Conservation (phyloP, 2,113 vertebrate genomes). For the Channa maculata region DNA sequence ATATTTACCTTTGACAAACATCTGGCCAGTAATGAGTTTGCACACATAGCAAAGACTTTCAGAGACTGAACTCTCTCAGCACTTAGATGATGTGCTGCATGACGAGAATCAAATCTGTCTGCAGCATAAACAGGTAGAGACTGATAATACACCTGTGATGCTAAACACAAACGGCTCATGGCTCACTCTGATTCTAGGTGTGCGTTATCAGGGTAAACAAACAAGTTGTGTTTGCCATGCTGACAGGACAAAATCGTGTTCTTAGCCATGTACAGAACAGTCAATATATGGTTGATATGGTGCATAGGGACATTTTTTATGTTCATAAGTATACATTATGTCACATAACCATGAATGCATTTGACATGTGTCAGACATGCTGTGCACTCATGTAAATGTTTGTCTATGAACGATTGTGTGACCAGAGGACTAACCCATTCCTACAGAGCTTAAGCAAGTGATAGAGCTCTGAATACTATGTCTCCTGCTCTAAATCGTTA, state of each 20-base stretch:
- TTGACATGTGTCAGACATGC: no score
- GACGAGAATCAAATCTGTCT: neutral
- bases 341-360: no score
- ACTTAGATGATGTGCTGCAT: neutral
- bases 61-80: conserved; percentile 4
- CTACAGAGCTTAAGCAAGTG: no score
- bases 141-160: neutral
- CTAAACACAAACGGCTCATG: neutral
- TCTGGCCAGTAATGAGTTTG: conserved; percentile 56
- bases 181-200: neutral
- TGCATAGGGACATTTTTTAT: neutral
- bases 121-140: neutral
- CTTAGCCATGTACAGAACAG: neutral
- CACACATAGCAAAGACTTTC: conserved; percentile 2
- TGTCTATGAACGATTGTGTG: no score
- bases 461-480: no score
- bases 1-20: conserved; percentile 63
- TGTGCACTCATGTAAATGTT: no score
- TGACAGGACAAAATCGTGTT: neutral
- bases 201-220: neutral
- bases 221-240: neutral
- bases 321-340: no score
- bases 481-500: no score
- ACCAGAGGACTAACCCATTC: no score
- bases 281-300: no score